A percentile compares a stretch with the other conserved stretches of the same genome.
phyloP scores from a whole-genome alignment of 2,113 vertebrate genomes.

The Gasterosteus nipponicus region DNA sequence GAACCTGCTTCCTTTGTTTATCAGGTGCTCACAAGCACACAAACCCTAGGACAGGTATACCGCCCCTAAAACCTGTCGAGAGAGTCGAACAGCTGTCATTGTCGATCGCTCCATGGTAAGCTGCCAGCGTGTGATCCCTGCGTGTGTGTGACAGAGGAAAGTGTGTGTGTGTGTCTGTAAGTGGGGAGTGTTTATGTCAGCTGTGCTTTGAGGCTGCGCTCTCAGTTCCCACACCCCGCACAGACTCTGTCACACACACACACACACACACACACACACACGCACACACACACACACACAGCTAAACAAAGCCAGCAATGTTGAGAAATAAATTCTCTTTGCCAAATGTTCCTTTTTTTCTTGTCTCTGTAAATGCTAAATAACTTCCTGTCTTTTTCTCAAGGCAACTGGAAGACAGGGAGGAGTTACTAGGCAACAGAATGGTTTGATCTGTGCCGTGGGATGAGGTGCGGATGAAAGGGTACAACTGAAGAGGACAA shows the following conservation, averaged over 20 bases:
- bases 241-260: neutral
- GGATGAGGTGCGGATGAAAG: constrained; percentile 21
- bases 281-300: constrained; percentile 26
- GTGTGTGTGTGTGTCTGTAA: constrained; percentile 33
- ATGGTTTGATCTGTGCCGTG: constrained; percentile 15
- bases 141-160: constrained; percentile 52
- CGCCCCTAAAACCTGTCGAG: constrained; percentile 56
- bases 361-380: constrained; percentile 55
- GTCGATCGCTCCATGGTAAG: constrained; percentile 56
- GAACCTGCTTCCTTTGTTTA: neutral
- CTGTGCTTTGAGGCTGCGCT: constrained; percentile 66
- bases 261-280: constrained; percentile 10
- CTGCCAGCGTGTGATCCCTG: constrained; percentile 57
- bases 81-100: constrained; percentile 65
- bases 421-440: constrained; percentile 53
- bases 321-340: constrained; percentile 48
- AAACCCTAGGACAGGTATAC: constrained; percentile 38
- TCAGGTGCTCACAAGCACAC: neutral
- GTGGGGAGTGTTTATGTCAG: constrained; percentile 65
- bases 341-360: constrained; percentile 52
- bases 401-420: constrained; percentile 55
- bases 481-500: neutral
- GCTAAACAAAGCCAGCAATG: constrained; percentile 58
- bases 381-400: constrained; percentile 52
- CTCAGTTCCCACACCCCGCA: constrained; percentile 71